A percentile compares a stretch with the other conserved stretches of the same genome.
Evolutionary conservation across 2,888 invertebrate genomes (phyloP).

Genomic region (Apantesis nais): DNA sequence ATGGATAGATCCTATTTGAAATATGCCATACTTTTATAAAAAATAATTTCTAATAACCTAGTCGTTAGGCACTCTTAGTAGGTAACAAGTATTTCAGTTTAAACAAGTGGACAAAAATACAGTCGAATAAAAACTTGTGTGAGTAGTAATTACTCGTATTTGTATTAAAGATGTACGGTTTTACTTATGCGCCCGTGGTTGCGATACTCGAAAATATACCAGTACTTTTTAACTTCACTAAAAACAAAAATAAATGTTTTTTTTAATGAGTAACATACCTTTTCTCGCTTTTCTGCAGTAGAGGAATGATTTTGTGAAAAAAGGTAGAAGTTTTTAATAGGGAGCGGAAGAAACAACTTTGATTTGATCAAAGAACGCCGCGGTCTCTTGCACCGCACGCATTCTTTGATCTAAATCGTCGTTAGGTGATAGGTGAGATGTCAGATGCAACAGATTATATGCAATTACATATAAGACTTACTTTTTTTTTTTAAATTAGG

Average conservation of each 20-base stretch:
- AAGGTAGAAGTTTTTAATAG: too few species aligned
- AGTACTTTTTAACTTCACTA: background rate
- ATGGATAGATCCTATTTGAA: too few species aligned
- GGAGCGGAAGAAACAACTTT: too few species aligned
- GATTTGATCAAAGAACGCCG: too few species aligned
- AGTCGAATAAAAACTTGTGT: background rate
- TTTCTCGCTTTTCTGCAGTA: too few species aligned
- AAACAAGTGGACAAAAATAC: background rate
- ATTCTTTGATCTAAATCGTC: too few species aligned
- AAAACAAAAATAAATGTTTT: too few species aligned
- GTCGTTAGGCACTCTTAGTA: too few species aligned
- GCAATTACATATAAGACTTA: background rate
- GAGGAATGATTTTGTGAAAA: too few species aligned
- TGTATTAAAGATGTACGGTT: background rate
- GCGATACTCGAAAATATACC: background rate
- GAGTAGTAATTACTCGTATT: too few species aligned
- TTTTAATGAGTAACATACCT: too few species aligned
- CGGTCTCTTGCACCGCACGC: too few species aligned
- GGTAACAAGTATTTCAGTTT: background rate
- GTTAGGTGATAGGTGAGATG: background rate
- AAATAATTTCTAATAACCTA: background rate
- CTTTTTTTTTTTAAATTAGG: background rate
- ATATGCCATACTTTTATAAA: background rate
- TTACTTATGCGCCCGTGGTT: background rate
- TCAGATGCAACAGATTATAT: background rate